phyloP scores from a whole-genome alignment of 2,797 vertebrate species.

The Sphenodon punctatus region DNA sequence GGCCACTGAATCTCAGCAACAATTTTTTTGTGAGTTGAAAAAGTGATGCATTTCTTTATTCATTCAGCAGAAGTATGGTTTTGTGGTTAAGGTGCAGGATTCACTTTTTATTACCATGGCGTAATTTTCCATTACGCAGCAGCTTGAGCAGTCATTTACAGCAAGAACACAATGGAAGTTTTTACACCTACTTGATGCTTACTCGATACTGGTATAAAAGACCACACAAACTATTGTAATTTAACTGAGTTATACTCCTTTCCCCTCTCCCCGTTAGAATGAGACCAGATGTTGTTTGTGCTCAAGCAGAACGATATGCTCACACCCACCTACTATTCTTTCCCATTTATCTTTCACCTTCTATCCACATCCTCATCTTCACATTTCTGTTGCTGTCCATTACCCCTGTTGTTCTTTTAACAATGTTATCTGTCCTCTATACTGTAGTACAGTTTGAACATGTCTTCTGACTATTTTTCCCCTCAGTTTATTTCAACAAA shows the following conservation, averaged over 20 bases:
- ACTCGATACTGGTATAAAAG: background rate
- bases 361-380: background rate
- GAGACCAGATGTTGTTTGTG: background rate
- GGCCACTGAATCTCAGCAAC: background rate
- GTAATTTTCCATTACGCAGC: accelerated
- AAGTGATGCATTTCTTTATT: background rate
- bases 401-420: background rate
- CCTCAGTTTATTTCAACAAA: background rate
- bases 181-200: background rate
- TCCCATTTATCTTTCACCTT: background rate
- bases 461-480: background rate
- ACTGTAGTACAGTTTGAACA: background rate
- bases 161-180: background rate
- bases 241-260: background rate
- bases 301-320: background rate
- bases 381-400: background rate
- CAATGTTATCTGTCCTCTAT: background rate
- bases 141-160: accelerated
- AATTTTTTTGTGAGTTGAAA: background rate
- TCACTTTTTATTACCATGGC: background rate
- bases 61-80: background rate
- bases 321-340: background rate
- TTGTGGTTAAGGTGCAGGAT: background rate
- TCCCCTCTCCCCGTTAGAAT: background rate
- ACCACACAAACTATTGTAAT: background rate